Evolutionary conservation across 2,113 vertebrate species (phyloP).

Genomic region (Gorsachius goisagi): DNA sequence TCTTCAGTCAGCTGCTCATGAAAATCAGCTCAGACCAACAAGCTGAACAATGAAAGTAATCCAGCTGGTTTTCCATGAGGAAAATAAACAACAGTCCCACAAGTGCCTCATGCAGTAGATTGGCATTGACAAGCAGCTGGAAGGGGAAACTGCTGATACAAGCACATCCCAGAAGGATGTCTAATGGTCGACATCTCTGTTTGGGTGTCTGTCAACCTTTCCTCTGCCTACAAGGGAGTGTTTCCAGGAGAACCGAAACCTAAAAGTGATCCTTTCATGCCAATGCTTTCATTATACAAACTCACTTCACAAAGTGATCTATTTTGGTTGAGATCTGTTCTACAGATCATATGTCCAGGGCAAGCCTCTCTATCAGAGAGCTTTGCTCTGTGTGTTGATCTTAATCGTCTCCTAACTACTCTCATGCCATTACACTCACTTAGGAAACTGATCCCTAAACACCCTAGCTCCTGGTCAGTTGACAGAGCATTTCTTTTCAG

Average conservation of each 20-base stretch:
- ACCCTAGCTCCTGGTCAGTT: not conserved
- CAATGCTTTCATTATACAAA: not conserved
- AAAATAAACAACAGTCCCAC: not conserved
- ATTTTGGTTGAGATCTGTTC: not conserved
- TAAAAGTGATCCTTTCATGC: not conserved
- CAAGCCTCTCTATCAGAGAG: not conserved
- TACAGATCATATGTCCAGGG: not conserved
- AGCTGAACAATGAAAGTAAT: not conserved
- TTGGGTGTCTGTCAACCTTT: not conserved
- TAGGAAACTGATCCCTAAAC: not conserved
- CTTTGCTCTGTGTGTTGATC: not conserved
- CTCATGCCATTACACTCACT: not conserved
- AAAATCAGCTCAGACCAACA: not conserved
- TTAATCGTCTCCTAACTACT: not conserved
- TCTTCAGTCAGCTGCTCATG: not conserved
- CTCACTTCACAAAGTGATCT: not conserved
- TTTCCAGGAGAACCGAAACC: not conserved
- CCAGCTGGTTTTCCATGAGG: not conserved
- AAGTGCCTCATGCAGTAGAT: not conserved
- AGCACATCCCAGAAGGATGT: not conserved
- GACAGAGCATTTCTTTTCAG: not conserved
- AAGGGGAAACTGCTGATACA: not conserved
- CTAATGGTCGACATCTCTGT: not conserved
- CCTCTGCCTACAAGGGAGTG: not conserved
- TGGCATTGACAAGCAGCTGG: not conserved